Evolutionary conservation across 1,140 invertebrate genomes (phyloP).

Genomic region (Hormaphis cornu): DNA sequence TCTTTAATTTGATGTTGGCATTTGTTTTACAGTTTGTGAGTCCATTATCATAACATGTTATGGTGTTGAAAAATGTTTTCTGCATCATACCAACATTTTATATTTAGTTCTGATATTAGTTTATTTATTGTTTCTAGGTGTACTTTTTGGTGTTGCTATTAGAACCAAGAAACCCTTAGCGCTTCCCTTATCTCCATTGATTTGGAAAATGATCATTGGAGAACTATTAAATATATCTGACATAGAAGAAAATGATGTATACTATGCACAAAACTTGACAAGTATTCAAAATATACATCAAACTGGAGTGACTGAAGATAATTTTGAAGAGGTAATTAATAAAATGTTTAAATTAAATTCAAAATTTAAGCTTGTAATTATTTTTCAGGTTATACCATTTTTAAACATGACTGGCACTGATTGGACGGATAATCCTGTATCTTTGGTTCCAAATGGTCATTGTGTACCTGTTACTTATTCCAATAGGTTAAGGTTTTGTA

Average conservation of each 20-base stretch:
- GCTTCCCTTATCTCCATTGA: constrained; percentile 53
- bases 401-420: constrained; percentile 58
- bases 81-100: not conserved
- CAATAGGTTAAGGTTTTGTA: constrained; percentile 54
- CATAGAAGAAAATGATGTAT: constrained; percentile 55
- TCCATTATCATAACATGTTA: too few relatives aligned
- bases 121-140: constrained; percentile 41
- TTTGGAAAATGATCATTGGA: constrained; percentile 57
- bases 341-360: not conserved
- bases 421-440: constrained; percentile 51
- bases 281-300: constrained; percentile 52
- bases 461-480: constrained; percentile 53
- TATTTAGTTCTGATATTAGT: not conserved
- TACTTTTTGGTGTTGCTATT: constrained; percentile 52
- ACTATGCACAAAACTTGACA: constrained; percentile 53
- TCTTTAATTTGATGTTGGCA: too few relatives aligned
- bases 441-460: constrained; percentile 52
- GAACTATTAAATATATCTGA: constrained; percentile 53
- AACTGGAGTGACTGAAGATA: constrained; percentile 51
- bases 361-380: not conserved
- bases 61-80: not conserved
- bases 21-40: too few relatives aligned
- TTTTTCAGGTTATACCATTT: constrained; percentile 51
- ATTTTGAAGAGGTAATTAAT: constrained; percentile 51
- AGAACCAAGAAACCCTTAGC: constrained; percentile 53